Percentiles rank a stretch among this genome's conserved stretches.
Conservation (phyloP, 2,113 vertebrate species). For the Spheniscus mendiculus region DNA sequence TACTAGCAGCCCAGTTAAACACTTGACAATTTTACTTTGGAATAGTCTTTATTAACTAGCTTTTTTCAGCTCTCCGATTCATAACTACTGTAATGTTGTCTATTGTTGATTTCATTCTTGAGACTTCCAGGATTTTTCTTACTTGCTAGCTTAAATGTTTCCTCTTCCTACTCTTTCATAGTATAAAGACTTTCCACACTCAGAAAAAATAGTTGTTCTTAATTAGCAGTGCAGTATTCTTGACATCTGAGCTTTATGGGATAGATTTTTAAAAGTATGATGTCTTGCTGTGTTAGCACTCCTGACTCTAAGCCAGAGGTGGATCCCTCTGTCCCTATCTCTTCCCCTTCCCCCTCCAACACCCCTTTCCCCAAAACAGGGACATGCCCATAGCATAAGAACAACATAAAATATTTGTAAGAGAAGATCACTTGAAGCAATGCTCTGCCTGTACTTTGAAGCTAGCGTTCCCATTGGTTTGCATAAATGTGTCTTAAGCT, state of each 20-base stretch:
- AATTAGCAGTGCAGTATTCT: not conserved
- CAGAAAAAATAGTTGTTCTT: not conserved
- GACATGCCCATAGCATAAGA: not conserved
- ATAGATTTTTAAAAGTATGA: not conserved
- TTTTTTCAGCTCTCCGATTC: not conserved
- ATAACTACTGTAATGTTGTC: not conserved
- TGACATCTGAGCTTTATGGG: not conserved
- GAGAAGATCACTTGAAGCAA: not conserved
- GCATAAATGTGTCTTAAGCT: not conserved
- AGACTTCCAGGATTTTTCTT: not conserved
- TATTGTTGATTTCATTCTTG: not conserved
- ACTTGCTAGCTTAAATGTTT: not conserved
- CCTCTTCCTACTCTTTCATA: not conserved
- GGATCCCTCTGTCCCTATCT: not conserved
- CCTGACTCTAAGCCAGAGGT: not conserved
- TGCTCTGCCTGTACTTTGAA: not conserved
- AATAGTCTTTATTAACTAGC: not conserved
- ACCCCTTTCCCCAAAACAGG: not conserved
- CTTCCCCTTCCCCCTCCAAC: not conserved
- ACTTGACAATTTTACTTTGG: not conserved
- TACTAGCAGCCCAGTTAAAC: not conserved
- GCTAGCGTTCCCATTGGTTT: not conserved
- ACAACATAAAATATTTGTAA: not conserved
- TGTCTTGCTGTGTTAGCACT: not conserved
- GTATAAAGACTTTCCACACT: not conserved